Evolutionary conservation across 2,888 invertebrate genomes (phyloP).

Genomic region (Epiblema foenella): DNA sequence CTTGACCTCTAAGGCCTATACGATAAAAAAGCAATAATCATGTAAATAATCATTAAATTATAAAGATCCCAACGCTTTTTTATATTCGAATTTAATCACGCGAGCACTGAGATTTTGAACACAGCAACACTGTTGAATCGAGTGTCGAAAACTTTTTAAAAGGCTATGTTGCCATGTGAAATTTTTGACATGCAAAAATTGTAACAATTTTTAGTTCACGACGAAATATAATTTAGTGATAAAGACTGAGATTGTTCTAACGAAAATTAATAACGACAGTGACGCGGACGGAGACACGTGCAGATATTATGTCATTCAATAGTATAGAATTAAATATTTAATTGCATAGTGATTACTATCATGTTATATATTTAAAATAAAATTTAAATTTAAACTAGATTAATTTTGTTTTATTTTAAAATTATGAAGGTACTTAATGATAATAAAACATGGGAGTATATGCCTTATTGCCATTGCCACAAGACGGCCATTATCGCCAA

Average conservation of each 20-base stretch:
- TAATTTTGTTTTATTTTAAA: conserved; percentile 44
- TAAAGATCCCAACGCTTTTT: conserved; percentile 45
- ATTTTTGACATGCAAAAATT: conserved; percentile 30
- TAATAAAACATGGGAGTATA: background rate
- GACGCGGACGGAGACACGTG: conserved; percentile 60
- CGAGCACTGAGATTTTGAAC: conserved; percentile 43
- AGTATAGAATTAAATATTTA: conserved; percentile 75
- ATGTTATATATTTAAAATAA: conserved; percentile 84
- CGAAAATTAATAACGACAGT: conserved; percentile 59
- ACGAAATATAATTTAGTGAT: conserved; percentile 58
- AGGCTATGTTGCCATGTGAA: conserved; percentile 29
- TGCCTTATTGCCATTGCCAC: background rate
- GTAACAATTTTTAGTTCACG: conserved; percentile 43
- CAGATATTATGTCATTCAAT: conserved; percentile 72
- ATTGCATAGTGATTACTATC: conserved; percentile 76
- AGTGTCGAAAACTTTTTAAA: conserved; percentile 10
- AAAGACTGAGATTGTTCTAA: conserved; percentile 72
- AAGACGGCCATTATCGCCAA: too few relatives aligned
- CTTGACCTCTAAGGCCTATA: conserved; percentile 47
- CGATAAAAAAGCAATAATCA: conserved; percentile 46
- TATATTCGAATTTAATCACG: conserved; percentile 48
- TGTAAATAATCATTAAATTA: conserved; percentile 43
- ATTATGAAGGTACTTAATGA: background rate
- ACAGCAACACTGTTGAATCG: conserved; percentile 36
- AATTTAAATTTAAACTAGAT: conserved; percentile 60